Conservation (phyloP, 2,113 vertebrate species). For the Hyaena hyaena region DNA sequence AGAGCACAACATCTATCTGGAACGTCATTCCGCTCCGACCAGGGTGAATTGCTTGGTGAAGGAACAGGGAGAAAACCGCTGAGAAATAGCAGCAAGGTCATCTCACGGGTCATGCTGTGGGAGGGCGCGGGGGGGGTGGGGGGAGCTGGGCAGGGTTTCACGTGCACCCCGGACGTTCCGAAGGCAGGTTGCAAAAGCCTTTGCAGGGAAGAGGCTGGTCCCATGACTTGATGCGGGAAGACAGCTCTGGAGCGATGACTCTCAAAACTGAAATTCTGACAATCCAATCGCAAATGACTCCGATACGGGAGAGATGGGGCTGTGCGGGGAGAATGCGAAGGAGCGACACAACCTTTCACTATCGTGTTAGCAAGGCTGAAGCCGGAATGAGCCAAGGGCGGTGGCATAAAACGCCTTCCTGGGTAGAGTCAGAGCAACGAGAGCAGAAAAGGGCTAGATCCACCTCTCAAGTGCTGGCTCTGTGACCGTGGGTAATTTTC, state of each 20-base stretch:
- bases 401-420: not conserved
- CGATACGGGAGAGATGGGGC: not conserved
- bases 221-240: not conserved
- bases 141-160: not conserved
- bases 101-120: not conserved
- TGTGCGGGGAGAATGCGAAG: slow-evolving; percentile 29
- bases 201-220: not conserved
- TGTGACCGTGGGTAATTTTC: not conserved
- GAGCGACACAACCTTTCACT: not conserved
- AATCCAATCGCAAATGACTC: slow-evolving; percentile 43
- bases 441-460: not conserved
- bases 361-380: not conserved
- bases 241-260: not conserved
- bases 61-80: not conserved
- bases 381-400: not conserved
- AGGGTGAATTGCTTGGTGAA: not conserved
- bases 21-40: not conserved
- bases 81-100: not conserved
- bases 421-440: not conserved
- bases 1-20: not conserved
- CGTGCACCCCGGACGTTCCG: not conserved
- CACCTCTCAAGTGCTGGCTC: not conserved
- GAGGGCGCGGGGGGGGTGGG: not conserved
- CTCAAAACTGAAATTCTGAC: slow-evolving; percentile 55
- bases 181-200: not conserved